Base-by-base conservation (phyloP, 2,888 invertebrate genomes). In the Eurois occulta region DNA sequence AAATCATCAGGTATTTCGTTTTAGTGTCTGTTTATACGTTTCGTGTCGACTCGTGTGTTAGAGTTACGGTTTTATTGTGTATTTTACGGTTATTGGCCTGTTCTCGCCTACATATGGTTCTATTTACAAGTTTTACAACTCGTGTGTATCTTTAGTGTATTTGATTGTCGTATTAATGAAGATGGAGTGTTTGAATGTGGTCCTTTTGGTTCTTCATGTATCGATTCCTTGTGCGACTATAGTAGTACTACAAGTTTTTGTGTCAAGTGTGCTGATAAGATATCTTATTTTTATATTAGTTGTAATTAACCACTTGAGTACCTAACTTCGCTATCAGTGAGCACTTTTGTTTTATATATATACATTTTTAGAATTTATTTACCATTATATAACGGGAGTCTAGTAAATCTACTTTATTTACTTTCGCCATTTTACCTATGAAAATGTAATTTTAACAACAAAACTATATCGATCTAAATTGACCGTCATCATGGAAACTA, bases 1-100 rank as follows among this genome's bases (percentile, higher is more conserved):
- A 88, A 79, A 88, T 93, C 77, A 71, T 85, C 72, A 91, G 92
- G 92, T 93, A 91, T 85, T 77, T 66, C 70, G 43, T 71, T 46
- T 38, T 64, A 11, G 28, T 60, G 52, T 35, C 68, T 52, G 75
- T 70, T 66, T 46, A 41, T 68, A 55, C 38, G 21, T 32, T 80
- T 52, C 24, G 41, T 66, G 64, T 46, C 13, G 65, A 58, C 18
- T 28, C 8, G 24, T 55, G 11, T 43, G 1, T 65, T 52, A 21
- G 28, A 85, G 41, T 52, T 85, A 64, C 75, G 41, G 60, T 85
- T 83, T 84, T 72, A 86, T 70, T 82, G 67, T 65, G 46, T 67
- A 60, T 70, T 77, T 82, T 62, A 85, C 60, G 78, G 65, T 86
- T 86, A 83, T 86, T 69, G 65, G 60, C 24, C 74, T 58, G 74